A percentile compares a stretch with the other conserved stretches of the same genome.
These are phyloP conservation scores for Perizoma affinitatum DNA, from an alignment of 2,888 invertebrate genomes.

Conservation along the genomic window DNA sequence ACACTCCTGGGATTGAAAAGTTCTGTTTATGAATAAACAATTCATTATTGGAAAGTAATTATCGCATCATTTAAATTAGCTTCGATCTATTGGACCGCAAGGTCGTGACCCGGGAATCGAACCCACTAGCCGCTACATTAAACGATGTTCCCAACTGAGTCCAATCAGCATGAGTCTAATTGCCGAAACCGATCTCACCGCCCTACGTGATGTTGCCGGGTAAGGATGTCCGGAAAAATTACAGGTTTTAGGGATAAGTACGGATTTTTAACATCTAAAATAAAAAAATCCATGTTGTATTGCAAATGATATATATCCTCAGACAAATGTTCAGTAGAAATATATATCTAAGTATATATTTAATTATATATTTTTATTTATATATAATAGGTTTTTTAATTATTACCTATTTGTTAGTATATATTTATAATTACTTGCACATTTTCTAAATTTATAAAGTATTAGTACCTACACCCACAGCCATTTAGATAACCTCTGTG, in stretches of 20 bases:
- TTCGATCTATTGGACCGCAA: conserved; percentile 13
- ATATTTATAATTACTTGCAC: no score
- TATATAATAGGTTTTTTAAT: no score
- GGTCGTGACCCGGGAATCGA: conserved; percentile 29
- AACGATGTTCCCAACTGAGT: conserved; percentile 30
- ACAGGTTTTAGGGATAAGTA: conserved; percentile 2
- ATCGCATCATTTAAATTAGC: conserved; percentile 14
- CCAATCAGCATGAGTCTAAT: conserved; percentile 42
- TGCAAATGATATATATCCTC: no score
- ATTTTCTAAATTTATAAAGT: no score
- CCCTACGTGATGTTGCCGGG: conserved; percentile 35
- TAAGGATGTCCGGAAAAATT: conserved; percentile 25
- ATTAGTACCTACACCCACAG: no score
- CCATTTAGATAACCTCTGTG: no score
- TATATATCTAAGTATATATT: no score
- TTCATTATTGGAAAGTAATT: conserved; percentile 16
- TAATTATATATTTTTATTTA: no score
- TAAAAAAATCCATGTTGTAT: no score
- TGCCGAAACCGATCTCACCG: conserved; percentile 42
- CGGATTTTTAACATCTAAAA: not conserved
- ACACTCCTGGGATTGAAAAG: not conserved
- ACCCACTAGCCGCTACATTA: conserved; percentile 33
- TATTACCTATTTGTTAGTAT: no score
- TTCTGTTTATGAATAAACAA: not conserved
- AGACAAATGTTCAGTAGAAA: no score